Base-by-base conservation (phyloP, 2,888 invertebrate species). In the Graphium colonna region DNA sequence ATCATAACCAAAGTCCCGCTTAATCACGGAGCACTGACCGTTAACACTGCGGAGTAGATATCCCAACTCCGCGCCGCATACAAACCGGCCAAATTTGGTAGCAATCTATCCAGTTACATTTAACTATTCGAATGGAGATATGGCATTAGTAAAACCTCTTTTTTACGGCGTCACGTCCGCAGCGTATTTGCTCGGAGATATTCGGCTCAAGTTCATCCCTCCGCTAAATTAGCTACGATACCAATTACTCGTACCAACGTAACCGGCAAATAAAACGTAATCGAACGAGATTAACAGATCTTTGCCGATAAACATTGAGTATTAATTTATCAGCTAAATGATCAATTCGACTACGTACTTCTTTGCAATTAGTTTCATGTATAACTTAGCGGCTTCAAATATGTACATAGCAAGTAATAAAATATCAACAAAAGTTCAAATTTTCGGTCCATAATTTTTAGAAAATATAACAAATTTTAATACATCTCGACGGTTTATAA, bases 11-110 rank as follows among this genome's bases (percentile, higher is more conserved):
- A 63, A 21, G 68, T 66, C 62, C 63, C 62, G 65, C 65, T 69
- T 70, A 71, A 72, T 71, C 67, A 66, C 63, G 69, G 68, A 69
- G 69, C 71, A 69, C 62, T 60, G 62, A 57, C 53, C 49, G 49
- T 58, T 53, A 51, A 39, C 55, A 21, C 49, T 45, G 33, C 50
- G 47, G 40, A 53, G 44, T 45, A n/a, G 28, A 45, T 44, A 1
- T 28, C 42, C 33, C 13, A 33, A 47, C 31, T 53, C n/a, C 28
- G 15, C 17, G 16, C 39, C 28, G 39, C 36, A 21, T 45, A 50
- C 33, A 28, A 48, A 45, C 49, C 17, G 18, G 21, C 36, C 36
- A 13, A 44, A 33, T 50, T 50, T 31, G 36, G 18, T 10, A 40
- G 26, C 50, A 46, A 50, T 45, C 54, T 21, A 50, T 50, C 45